Evolutionary conservation across 2,113 vertebrate species (phyloP).

Genomic region (Osmerus eperlanus): DNA sequence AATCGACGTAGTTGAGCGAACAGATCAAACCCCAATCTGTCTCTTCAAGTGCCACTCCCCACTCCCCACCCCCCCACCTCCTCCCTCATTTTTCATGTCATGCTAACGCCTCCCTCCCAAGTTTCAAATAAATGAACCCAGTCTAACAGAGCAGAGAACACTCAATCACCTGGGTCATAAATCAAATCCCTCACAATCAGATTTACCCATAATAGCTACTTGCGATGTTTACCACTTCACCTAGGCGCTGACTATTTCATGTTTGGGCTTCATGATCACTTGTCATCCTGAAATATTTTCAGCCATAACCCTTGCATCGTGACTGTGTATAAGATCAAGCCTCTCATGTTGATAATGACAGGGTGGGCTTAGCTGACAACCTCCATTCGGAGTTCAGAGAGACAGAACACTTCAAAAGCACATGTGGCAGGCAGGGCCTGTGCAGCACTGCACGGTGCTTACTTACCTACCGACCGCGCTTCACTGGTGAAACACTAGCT

Average conservation of each 20-base stretch:
- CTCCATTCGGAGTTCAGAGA: conserved; percentile 12
- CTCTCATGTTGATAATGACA: conserved; percentile 30
- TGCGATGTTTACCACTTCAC: too few relatives aligned
- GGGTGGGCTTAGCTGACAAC: not conserved
- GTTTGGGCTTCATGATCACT: conserved; percentile 9
- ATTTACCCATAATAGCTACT: too few relatives aligned
- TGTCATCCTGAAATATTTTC: conserved; percentile 25
- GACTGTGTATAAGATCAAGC: conserved; percentile 8
- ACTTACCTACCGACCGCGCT: not conserved
- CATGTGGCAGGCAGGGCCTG: conserved; percentile 15
- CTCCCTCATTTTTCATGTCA: not conserved
- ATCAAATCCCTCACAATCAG: too few relatives aligned
- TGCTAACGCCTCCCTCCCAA: not conserved
- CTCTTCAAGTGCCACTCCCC: not conserved
- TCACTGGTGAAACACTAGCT: not conserved
- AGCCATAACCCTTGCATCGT: conserved; percentile 4
- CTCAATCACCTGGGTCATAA: too few relatives aligned
- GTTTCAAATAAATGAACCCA: not conserved
- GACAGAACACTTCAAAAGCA: conserved; percentile 9
- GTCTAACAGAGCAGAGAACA: too few relatives aligned
- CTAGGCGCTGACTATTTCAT: too few relatives aligned
- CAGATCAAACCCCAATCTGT: not conserved
- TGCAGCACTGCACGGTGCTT: not conserved
- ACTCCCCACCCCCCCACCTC: not conserved
- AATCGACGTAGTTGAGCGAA: too few relatives aligned